Conservation (phyloP, 2,797 vertebrate species). For the Coluber constrictor region DNA sequence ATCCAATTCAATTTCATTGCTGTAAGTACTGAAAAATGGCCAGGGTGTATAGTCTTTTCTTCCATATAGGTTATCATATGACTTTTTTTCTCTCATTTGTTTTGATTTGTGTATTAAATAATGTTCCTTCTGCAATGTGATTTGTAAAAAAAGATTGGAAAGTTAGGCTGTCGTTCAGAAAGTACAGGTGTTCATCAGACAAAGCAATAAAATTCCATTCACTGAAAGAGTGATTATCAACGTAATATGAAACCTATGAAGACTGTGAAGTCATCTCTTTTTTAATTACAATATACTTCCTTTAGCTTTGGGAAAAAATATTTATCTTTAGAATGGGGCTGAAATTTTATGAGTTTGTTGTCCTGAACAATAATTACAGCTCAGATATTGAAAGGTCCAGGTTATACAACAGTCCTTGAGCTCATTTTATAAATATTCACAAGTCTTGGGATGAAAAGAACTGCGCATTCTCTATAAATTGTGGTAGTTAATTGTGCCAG, state of each 20-base stretch:
- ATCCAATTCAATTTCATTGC: not conserved
- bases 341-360: not conserved
- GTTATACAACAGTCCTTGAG: not conserved
- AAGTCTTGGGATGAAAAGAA: not conserved
- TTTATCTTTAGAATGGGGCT: not conserved
- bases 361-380: not conserved
- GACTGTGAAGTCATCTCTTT: not conserved
- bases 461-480: not conserved
- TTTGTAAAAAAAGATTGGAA: not conserved
- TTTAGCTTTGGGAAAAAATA: not conserved
- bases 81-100: not conserved
- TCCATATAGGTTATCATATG: not conserved
- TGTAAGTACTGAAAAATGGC: too few relatives aligned
- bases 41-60: not conserved
- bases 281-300: not conserved
- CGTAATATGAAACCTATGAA: not conserved
- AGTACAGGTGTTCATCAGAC: not conserved
- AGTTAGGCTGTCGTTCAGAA: not conserved
- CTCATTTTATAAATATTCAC: not conserved
- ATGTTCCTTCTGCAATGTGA: not conserved
- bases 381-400: not conserved
- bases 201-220: not conserved
- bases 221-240: not conserved
- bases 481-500: not conserved
- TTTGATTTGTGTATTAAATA: fast-evolving